A percentile compares a stretch with the other conserved stretches of the same genome.
Evolutionary conservation across 1,140 invertebrate genomes (phyloP).

Genomic region (Hylaeus anthracinus): DNA sequence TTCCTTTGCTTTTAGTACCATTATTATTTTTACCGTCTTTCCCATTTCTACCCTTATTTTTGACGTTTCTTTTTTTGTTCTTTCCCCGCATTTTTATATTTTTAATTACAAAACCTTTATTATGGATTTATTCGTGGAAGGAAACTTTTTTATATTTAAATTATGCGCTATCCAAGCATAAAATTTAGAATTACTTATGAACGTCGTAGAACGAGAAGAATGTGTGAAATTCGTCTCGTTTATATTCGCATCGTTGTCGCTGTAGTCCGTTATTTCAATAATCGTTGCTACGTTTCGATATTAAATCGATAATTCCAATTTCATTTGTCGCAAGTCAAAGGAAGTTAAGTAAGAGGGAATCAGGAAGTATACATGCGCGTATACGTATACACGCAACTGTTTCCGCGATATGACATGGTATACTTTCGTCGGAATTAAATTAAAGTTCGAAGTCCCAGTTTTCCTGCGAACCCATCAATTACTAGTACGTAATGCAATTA

Average conservation of each 20-base stretch:
- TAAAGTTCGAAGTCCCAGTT: constrained; percentile 3
- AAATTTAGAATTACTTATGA: not conserved
- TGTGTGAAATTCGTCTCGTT: not conserved
- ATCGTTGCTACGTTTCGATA: not conserved
- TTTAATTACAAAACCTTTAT: not conserved
- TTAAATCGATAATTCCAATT: constrained; percentile 31
- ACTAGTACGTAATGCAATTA: not conserved
- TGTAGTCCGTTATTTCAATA: not conserved
- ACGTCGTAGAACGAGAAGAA: no score
- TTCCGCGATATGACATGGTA: not conserved
- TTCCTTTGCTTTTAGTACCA: constrained; percentile 76
- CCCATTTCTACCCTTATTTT: constrained; percentile 77
- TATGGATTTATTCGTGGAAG: not conserved
- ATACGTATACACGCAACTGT: not conserved
- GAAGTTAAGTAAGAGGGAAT: not conserved
- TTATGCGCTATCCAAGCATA: not conserved
- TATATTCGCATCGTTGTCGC: constrained; percentile 13
- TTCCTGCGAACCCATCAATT: not conserved
- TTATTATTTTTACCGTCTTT: constrained; percentile 80
- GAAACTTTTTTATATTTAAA: not conserved
- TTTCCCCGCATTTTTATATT: constrained; percentile 43
- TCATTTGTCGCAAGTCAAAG: not conserved
- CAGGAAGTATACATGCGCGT: not conserved
- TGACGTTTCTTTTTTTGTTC: constrained; percentile 64
- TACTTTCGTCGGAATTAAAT: constrained; percentile 9